Conservation (phyloP, 2,113 vertebrate species). For the Nycticebus coucang region DNA sequence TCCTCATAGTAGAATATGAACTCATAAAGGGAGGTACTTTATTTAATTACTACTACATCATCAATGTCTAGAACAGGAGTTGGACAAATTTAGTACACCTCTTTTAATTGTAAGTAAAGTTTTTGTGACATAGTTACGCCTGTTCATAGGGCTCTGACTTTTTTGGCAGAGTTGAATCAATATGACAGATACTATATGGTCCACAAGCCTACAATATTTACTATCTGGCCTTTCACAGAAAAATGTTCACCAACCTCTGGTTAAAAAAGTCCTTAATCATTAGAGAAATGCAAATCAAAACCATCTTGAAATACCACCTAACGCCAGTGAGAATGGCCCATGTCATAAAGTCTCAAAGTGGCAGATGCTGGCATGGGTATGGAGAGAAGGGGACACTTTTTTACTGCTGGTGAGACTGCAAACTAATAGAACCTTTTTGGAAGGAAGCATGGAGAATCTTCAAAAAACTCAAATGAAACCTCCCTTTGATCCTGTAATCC, state of each 20-base stretch:
- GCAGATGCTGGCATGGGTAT: too few relatives aligned
- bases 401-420: too few relatives aligned
- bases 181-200: not conserved
- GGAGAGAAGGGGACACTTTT: too few relatives aligned
- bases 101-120: slow-evolving; percentile 5
- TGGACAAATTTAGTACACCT: not conserved
- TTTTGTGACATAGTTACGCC: not conserved
- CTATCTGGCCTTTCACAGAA: not conserved
- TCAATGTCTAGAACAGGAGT: not conserved
- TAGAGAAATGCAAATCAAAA: too few relatives aligned
- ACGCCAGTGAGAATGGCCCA: too few relatives aligned
- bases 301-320: too few relatives aligned
- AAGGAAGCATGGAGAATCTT: too few relatives aligned
- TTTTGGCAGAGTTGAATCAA: not conserved
- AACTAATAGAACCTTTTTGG: too few relatives aligned
- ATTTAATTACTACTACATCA: not conserved
- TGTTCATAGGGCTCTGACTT: not conserved
- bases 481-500: too few relatives aligned
- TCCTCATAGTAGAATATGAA: not conserved
- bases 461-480: too few relatives aligned
- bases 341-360: too few relatives aligned
- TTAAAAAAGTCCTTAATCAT: not conserved
- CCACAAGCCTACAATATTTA: not conserved
- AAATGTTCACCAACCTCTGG: not conserved
- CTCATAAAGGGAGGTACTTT: not conserved